phyloP scores from a whole-genome alignment of 92 coral and sea anemone genomes.

The Zoanthus solanderi region DNA sequence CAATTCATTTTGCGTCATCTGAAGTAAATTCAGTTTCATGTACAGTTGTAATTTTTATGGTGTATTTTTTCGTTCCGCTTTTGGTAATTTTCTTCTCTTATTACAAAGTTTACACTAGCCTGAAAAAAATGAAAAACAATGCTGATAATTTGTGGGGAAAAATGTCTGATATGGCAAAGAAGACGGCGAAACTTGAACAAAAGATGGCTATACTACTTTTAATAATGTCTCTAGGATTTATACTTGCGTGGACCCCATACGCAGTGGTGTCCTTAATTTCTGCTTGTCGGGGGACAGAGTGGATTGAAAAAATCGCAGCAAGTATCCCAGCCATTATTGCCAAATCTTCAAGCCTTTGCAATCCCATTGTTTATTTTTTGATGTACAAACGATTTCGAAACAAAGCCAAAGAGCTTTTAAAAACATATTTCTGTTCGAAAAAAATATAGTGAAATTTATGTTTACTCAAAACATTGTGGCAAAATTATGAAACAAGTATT shows the following conservation, averaged over 20 bases:
- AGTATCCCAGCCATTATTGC: conserved; percentile 80
- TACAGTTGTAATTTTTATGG: conserved; percentile 59
- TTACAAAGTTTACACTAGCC: conserved; percentile 46
- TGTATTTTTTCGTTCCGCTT: conserved; percentile 74
- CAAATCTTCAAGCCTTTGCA: conserved; percentile 70
- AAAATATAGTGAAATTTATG: not conserved
- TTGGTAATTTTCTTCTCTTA: conserved; percentile 56
- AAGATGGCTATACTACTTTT: conserved; percentile 54
- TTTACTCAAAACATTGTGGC: no score
- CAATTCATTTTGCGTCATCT: conserved; percentile 70
- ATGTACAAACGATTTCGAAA: conserved; percentile 69
- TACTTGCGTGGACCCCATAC: conserved; percentile 94
- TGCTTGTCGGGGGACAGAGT: conserved; percentile 3
- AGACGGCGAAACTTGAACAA: conserved; percentile 54
- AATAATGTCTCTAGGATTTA: conserved; percentile 65
- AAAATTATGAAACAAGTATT: no score
- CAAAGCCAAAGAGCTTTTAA: not conserved
- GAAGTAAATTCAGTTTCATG: conserved; percentile 45
- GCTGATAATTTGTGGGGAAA: conserved; percentile 70
- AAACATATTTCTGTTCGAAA: not conserved
- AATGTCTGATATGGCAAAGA: conserved; percentile 55
- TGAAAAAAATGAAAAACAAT: conserved; percentile 54
- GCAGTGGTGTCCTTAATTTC: conserved; percentile 72
- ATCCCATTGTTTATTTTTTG: conserved; percentile 84
- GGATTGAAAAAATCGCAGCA: conserved; percentile 14